Conservation (phyloP, 2,888 invertebrate genomes). For the Tiliacea citrago region DNA sequence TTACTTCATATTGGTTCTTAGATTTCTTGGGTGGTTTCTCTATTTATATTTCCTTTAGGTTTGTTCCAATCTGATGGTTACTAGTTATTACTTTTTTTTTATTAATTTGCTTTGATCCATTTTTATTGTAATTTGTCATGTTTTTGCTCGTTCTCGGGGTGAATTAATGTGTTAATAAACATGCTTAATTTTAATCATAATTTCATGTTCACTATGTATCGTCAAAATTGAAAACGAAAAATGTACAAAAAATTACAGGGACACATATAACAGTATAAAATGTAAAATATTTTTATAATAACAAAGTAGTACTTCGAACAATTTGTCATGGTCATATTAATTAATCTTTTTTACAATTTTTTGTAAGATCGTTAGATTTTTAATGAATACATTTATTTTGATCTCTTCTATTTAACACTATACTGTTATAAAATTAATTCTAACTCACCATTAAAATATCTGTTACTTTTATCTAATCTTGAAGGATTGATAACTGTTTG, state of each 20-base stretch:
- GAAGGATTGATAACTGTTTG: conserved; percentile 23
- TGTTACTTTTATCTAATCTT: conserved; percentile 52
- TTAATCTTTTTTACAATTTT: not conserved
- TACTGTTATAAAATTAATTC: conserved; percentile 6
- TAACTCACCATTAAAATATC: conserved; percentile 29
- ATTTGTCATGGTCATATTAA: conserved; percentile 1
- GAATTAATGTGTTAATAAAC: not conserved
- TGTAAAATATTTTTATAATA: conserved; percentile 18
- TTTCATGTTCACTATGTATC: conserved; percentile 28
- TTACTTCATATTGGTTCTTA: conserved; percentile 28
- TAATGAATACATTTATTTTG: not conserved
- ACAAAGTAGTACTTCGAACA: conserved; percentile 22
- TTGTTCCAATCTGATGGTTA: conserved; percentile 1
- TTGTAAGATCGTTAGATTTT: not conserved
- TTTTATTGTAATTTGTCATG: not conserved
- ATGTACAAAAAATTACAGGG: conserved; percentile 50
- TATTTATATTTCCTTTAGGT: conserved; percentile 31
- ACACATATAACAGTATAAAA: not conserved
- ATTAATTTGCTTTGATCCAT: not conserved
- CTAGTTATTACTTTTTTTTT: conserved; percentile 4
- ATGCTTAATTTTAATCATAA: not conserved
- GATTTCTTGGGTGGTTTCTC: conserved; percentile 42
- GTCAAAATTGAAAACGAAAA: conserved; percentile 3
- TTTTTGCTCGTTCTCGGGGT: not conserved
- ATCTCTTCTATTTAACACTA: conserved; percentile 14